These are phyloP conservation scores for Mylabris sibirica DNA, from an alignment of 2,888 invertebrate species.

Conservation along the genomic window DNA sequence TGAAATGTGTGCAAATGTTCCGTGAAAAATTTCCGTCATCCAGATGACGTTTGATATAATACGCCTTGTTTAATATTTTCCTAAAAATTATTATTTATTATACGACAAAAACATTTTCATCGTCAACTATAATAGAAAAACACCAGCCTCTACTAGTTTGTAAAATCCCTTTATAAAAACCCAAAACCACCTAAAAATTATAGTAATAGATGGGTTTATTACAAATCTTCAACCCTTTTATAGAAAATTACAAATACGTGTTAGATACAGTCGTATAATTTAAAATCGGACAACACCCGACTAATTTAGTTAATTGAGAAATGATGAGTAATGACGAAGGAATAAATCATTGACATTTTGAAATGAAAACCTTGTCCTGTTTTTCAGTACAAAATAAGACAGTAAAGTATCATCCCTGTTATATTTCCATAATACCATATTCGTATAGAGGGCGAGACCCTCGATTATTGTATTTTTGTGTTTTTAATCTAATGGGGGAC, in stretches of 20 bases:
- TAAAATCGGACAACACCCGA: too few relatives aligned
- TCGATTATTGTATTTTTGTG: slow-evolving; percentile 54
- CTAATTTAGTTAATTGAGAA: slow-evolving; percentile 62
- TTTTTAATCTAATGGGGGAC: slow-evolving; percentile 30
- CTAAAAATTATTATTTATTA: slow-evolving; percentile 34
- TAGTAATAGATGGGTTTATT: background rate
- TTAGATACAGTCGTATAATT: slow-evolving; percentile 18
- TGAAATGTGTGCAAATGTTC: slow-evolving; percentile 49
- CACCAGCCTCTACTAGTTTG: background rate
- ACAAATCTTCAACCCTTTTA: slow-evolving; percentile 1
- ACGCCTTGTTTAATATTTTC: slow-evolving; percentile 31
- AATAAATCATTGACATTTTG: slow-evolving; percentile 59
- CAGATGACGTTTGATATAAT: slow-evolving; percentile 51
- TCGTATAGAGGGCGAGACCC: slow-evolving; percentile 36
- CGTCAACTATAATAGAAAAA: background rate
- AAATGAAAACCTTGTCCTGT: slow-evolving; percentile 58
- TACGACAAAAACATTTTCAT: slow-evolving; percentile 11
- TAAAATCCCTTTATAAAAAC: background rate
- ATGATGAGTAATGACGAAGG: slow-evolving; percentile 62
- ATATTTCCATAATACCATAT: slow-evolving; percentile 17
- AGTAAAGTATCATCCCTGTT: slow-evolving; percentile 36
- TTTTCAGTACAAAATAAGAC: slow-evolving; percentile 46
- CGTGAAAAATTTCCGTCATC: slow-evolving; percentile 44
- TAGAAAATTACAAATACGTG: slow-evolving; percentile 31
- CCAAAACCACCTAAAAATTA: background rate